Evolutionary conservation across 2,888 invertebrate species (phyloP).

Genomic region (Chydorus sphaericus): DNA sequence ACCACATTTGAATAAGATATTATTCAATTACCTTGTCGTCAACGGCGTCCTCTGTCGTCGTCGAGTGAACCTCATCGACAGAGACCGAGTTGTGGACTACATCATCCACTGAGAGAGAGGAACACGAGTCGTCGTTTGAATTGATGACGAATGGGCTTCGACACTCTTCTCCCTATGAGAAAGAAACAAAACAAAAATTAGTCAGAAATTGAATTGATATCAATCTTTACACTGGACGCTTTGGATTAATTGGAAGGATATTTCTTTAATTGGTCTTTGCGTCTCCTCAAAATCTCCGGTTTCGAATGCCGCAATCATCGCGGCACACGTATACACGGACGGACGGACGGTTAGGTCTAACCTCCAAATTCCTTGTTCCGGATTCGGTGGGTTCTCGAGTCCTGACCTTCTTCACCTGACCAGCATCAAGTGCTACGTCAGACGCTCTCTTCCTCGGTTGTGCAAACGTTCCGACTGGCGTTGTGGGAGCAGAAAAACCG

Average conservation of each 20-base stretch:
- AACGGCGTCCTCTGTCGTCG: not conserved
- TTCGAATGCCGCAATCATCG: too few relatives aligned
- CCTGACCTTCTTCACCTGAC: constrained; percentile 20
- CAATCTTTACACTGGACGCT: too few relatives aligned
- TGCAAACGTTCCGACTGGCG: constrained; percentile 4
- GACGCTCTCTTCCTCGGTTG: constrained; percentile 21
- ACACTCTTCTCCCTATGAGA: constrained; percentile 1
- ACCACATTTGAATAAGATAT: not conserved
- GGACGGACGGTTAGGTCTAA: too few relatives aligned
- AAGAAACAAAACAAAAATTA: not conserved
- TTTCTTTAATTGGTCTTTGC: too few relatives aligned
- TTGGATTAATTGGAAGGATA: too few relatives aligned
- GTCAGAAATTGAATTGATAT: not conserved
- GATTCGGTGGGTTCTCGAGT: constrained; percentile 17
- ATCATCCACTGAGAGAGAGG: constrained; percentile 5
- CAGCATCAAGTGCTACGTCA: constrained; percentile 20
- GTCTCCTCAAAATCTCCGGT: too few relatives aligned
- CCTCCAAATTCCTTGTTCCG: constrained; percentile 6
- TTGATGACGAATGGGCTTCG: constrained; percentile 9
- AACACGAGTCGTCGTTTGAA: constrained; percentile 10
- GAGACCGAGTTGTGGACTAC: not conserved
- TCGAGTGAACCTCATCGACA: not conserved
- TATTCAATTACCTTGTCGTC: constrained; percentile 6
- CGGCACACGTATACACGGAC: too few relatives aligned
- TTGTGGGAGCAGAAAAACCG: not conserved